Base-by-base conservation (phyloP, 1,140 invertebrate species). In the Caerostris darwini region DNA sequence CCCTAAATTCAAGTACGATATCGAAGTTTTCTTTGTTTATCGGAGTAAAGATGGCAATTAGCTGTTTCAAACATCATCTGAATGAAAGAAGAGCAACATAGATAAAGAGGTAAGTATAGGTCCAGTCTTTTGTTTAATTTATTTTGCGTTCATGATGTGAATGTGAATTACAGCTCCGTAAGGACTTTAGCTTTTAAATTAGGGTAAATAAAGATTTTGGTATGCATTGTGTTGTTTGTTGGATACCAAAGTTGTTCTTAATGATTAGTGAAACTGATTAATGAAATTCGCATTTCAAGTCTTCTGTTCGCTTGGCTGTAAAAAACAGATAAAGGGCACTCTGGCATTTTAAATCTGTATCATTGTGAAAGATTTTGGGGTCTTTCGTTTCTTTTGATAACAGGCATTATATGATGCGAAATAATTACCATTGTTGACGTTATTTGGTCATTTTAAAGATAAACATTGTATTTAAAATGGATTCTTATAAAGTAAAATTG, bases 31-130 rank as follows among this genome's bases (percentile, higher is more conserved):
- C 57, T 85, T 85, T 85, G 54, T 85, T 85, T 53, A 77, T 77
- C 71, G 14, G 88, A 77, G 50, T 64, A 67, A 90, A 57, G 67
- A 85, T 90, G 54, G 88, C 88, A 90, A 90, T 90, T 90, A 90
- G 88, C 57, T 57, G 67, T 34, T n/a, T 90, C 88, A 90, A 90
- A 90, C 69, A 90, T 50, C 69, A 71, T 71, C 58, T 61, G 88
- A 71, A 57, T 57, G 17, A 90, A 90, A 90, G 34, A 90, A 90
- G 19, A 6, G 53, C 53, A n/a, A 77, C 10, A 34, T 53, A 90
- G 67, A 90, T 71, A 77, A 71, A 57, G 53, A 53, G 53, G 86
- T 67, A 57, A 90, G 88, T 19, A 56, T 57, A 8, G 69, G 61
- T 57, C 17, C 19, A 8, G 19, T 12, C 54, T 64, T 90, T 90